Conservation (phyloP, 64 coral and sea anemone species). For the Porites australiensis region DNA sequence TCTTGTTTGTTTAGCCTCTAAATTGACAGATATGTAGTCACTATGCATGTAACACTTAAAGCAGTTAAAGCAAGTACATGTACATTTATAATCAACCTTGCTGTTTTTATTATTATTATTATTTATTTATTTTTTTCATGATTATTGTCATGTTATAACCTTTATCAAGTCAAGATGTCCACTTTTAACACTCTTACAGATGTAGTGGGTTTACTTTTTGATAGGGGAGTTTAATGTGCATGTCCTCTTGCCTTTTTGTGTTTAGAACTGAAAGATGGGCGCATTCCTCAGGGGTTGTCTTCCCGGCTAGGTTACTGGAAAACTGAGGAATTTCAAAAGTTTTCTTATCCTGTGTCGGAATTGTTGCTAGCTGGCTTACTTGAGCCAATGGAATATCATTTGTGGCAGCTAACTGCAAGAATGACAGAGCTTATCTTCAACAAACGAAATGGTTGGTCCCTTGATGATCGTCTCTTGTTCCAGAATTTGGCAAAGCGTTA, state of each 20-base stretch:
- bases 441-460: not conserved
- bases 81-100: not conserved
- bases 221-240: not conserved
- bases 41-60: too few relatives aligned
- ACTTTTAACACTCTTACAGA: not conserved
- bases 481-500: conserved; percentile 29
- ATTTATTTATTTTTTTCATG: not conserved
- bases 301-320: conserved; percentile 22
- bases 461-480: conserved; percentile 23
- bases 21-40: too few relatives aligned
- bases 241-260: not conserved
- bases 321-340: conserved; percentile 34
- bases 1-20: too few relatives aligned
- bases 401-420: conserved; percentile 39
- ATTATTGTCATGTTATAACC: not conserved
- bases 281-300: not conserved
- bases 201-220: not conserved
- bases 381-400: conserved; percentile 39
- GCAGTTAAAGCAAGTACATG: not conserved
- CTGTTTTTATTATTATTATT: not conserved
- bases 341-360: conserved; percentile 33
- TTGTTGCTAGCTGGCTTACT: conserved; percentile 20
- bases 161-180: too few relatives aligned
- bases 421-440: conserved; percentile 63
- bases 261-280: conserved; percentile 25